Evolutionary conservation across 2,113 vertebrate species (phyloP), one percentile per base, ranked within the genome.

Genomic region (Sinocyclocheilus grahami): DNA sequence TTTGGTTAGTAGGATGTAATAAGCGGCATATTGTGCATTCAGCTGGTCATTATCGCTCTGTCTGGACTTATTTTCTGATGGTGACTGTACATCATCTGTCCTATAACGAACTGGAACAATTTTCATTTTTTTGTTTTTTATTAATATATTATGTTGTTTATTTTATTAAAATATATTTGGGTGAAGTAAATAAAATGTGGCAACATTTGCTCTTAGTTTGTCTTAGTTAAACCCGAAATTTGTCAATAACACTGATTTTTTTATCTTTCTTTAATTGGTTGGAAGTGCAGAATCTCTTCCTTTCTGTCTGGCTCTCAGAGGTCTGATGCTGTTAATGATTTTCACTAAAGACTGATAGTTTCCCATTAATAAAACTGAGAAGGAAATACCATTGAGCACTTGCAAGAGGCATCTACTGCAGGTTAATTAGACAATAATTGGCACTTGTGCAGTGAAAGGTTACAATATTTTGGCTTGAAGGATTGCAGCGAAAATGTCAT

Each of bases 371-470:
- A 82, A 62, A 79, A 75, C 39, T 58, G 46, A 87, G 33, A 74
- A 74, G 85, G 51, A 88, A 89, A 87, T 79, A 85, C 63, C 82
- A 88, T 22, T 71, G 48, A 27, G n/a, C 22, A 74, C 24, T 86
- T 79, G 69, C 62, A 30, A 33, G 69, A 58, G 82, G 83, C 75
- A 78, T 82, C 75, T 77, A 60, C 62, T 55, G 12, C 24, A 82
- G 88, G 90, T 92, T 93, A 93, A 92, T 86, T 58, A 92, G 88
- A 87, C 88, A 74, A 90, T 90, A 91, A 93, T 90, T 93, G 90
- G 85, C 86, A 90, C 93, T 93, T 92, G 88, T 91, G 88, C 86
- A 86, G 72, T 87, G 87, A 92, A 90, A 89, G 86, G 87, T 92
- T 87, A 80, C 83, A 88, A 89, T 93, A 91, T 90, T 87, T 90